These are phyloP conservation scores for Phallusia fumigata DNA, from an alignment of 23 tunicate genomes.

Conservation along the genomic window DNA sequence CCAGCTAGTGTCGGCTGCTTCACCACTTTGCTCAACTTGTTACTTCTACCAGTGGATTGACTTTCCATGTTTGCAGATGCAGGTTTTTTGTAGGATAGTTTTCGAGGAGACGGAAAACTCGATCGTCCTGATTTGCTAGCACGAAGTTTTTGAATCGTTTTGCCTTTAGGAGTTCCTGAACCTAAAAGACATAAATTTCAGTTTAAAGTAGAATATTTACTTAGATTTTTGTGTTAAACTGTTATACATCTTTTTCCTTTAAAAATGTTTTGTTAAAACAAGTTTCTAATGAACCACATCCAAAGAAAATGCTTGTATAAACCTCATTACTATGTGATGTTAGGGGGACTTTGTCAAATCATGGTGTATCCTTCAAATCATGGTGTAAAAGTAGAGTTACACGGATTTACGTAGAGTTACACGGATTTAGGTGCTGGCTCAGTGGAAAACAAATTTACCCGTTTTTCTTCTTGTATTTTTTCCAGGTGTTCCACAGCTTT, in stretches of 20 bases:
- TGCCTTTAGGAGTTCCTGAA: slow-evolving; percentile 30
- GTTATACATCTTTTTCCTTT: no score
- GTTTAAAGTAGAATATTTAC: no score
- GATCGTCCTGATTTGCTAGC: slow-evolving; percentile 4
- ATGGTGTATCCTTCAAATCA: no score
- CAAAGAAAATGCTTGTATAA: no score
- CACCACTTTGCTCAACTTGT: neutral
- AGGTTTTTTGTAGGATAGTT: neutral
- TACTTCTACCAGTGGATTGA: neutral
- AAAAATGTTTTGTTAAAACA: no score
- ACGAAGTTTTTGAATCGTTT: slow-evolving; percentile 13
- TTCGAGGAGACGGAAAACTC: neutral
- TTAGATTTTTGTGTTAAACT: no score
- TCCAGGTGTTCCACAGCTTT: neutral
- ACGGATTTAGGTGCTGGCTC: no score
- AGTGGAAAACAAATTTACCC: neutral
- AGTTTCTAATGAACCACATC: no score
- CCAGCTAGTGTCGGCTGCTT: slow-evolving; percentile 3
- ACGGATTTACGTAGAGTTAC: no score
- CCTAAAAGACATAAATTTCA: neutral
- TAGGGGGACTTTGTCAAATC: no score
- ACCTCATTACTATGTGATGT: no score
- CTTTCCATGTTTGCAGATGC: neutral
- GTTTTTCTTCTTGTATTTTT: neutral
- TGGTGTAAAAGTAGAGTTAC: no score